Evolutionary conservation across 64 coral and sea anemone genomes (phyloP), one percentile per base, ranked within the genome.

Genomic region (Montipora capricornis): DNA sequence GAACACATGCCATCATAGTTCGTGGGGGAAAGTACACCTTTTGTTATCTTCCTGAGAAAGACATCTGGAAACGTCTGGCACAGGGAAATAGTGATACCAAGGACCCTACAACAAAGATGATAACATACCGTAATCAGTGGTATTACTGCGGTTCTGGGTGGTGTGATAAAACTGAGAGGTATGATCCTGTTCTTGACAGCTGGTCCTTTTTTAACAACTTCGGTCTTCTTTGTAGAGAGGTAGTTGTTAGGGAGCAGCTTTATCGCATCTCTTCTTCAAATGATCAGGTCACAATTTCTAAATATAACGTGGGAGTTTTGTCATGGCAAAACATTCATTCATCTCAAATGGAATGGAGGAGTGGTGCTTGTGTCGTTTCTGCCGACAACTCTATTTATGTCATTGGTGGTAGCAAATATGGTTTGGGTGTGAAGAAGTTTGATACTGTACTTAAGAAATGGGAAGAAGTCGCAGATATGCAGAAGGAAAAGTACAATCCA

Each of bases 161-260:
- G 4, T 17, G 0, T 22, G 24, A 22, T 5, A 3, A 76, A 0
- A 9, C 24, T 24, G 74, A 76, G 22, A 76, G 69, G 19, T 73
- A 22, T 22, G 69, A 73, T 37, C 69, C 69, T 22, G 69, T 8
- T 2, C 1, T 73, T 73, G 19, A 73, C n/a, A 26, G 1, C 9
- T 73, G 69, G 69, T 15, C 69, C 20, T 0, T 20, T 73, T 20
- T 73, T 0, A 19, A 9, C 0, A 11, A 3, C 1, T 47, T 45
- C 11, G 3, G 0, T 14, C 74, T 45, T 47, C 2, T 0, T 9
- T 0, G 12, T 0, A 15, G 0, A 20, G 4, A 10, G 20, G 74
- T 45, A 4, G 74, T 76, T 11, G 37, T 76, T 47, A 9, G 12
- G 2, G 29, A 37, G 44, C 74, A 76, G 44, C 20, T 76, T 2